A percentile compares a stretch with the other conserved stretches of the same genome.
Conservation (phyloP, 2,888 invertebrate genomes). For the Lysandra coridon region DNA sequence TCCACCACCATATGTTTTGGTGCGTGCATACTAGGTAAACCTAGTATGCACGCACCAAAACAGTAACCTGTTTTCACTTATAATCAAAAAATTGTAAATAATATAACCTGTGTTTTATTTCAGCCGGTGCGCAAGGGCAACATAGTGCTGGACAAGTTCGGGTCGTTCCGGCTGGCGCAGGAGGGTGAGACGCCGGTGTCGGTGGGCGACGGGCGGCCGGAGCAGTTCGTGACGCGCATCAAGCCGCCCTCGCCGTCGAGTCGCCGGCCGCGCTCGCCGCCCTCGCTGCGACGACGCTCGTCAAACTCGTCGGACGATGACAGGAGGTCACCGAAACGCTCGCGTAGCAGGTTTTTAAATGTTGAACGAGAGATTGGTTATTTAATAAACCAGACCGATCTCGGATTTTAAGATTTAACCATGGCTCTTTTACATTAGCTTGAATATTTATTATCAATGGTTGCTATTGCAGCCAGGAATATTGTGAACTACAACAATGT, state of each 20-base stretch:
- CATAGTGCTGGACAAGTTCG: constrained; percentile 87
- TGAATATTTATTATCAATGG: neutral
- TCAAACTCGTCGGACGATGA: constrained; percentile 65
- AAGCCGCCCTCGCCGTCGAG: constrained; percentile 66
- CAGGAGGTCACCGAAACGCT: constrained; percentile 60
- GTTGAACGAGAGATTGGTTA: neutral
- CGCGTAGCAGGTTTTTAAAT: constrained; percentile 62
- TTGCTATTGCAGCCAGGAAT: neutral
- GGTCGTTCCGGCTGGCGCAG: constrained; percentile 84
- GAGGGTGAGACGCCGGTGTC: constrained; percentile 76
- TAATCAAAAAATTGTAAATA: too few relatives aligned
- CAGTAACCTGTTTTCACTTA: too few relatives aligned
- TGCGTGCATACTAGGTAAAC: too few relatives aligned
- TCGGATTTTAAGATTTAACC: neutral
- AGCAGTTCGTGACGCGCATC: constrained; percentile 76
- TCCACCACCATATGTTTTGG: too few relatives aligned
- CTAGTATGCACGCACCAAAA: too few relatives aligned
- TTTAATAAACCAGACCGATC: neutral
- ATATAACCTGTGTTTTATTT: constrained; percentile 42
- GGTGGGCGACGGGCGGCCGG: constrained; percentile 73
- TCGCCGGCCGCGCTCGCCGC: constrained; percentile 69
- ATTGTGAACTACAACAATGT: neutral
- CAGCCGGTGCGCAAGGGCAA: constrained; percentile 75
- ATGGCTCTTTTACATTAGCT: neutral
- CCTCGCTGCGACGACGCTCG: constrained; percentile 69